Evolutionary conservation across 2,113 vertebrate genomes (phyloP), one percentile per base, ranked within the genome.

Genomic region (Picathartes gymnocephalus): DNA sequence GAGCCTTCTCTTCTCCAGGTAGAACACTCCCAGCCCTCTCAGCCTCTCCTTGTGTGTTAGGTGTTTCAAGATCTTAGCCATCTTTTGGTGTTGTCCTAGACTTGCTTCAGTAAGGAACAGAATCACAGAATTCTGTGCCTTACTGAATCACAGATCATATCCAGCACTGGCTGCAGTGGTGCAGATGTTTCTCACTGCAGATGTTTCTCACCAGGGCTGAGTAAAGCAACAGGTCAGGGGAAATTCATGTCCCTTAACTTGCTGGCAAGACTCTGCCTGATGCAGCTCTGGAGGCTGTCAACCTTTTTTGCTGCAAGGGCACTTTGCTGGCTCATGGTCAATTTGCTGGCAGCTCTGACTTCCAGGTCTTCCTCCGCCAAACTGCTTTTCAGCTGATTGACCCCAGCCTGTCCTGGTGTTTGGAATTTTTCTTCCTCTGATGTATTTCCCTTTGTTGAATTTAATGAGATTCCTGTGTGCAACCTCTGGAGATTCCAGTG

Each of bases 191-290:
- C 27, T 48, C 25, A 37, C 10, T 74, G 11, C 24, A 66, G 37
- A 44, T 57, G 1, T 50, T 86, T 69, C 30, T n/a, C 27, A 42
- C 13, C 5, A 39, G 10, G 11, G 11, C 47, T 64, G 21, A 72
- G 9, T 23, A 76, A 74, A 80, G 2, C 39, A 83, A 3, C 3
- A 7, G 12, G 13, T 3, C 15, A 45, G 47, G 19, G 5, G 27
- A 81, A 31, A 5, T 33, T 69, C 23, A 9, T 10, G 8, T 56
- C 39, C 22, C 33, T 54, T 0, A 0, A 1, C 39, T 11, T 80
- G 9, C 17, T 80, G 57, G 45, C 69, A 92, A 3, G 9, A 11
- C 4, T 58, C 44, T 81, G 33, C 12, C 37, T 47, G 6, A 42
- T 39, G 37, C 12, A 51, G 14, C 14, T 44, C 6, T 28, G 33